Evolutionary conservation across 2,888 invertebrate species (phyloP), one percentile per base, ranked within the genome.

Genomic region (Neelides folsomi): DNA sequence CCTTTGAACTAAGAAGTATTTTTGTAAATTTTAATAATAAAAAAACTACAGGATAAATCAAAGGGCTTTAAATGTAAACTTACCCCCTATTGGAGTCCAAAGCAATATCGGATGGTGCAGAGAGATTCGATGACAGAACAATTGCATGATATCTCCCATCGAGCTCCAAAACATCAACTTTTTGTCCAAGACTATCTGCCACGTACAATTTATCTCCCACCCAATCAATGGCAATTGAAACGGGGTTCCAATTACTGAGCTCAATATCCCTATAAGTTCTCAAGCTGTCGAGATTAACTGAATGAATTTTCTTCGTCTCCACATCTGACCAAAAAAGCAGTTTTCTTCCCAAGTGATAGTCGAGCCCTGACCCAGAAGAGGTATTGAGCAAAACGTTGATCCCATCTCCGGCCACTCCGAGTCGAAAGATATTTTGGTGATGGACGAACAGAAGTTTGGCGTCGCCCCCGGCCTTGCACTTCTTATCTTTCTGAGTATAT

Each of bases 191-290:
- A 16, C 85, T 80, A 70, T 97, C 95, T 0, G 89, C 89, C 16
- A 94, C 87, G 72, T 95, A 97, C 8, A 98, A 76, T 70, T 94
- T 95, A 70, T 92, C 86, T 0, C 92, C 92, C 41, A 97, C 81
- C 92, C 95, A 98, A 73, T 97, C 97, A 13, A 95, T 85, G 8
- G 97, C 94, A 47, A 97, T 70, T 0, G 90, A 84, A 0, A 87
- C 83, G 0, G 92, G 92, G 0, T 86, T 78, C 89, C 90, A 90
- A 0, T 86, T 85, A 1, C 55, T 53, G 2, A 49, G 47, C 1
- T 52, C 54, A 9, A 53, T 53, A 1, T 53, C 53, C 10, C 53
- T 3, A 27, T 27, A 27, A 27, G 27, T 27, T 27, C 27, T 27
- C 27, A 27, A 7, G 12, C 39, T 43, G 2, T 49, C 46, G 2